phyloP scores from a whole-genome alignment of 92 coral and sea anemone genomes.

The Epizoanthus illoricatus region DNA sequence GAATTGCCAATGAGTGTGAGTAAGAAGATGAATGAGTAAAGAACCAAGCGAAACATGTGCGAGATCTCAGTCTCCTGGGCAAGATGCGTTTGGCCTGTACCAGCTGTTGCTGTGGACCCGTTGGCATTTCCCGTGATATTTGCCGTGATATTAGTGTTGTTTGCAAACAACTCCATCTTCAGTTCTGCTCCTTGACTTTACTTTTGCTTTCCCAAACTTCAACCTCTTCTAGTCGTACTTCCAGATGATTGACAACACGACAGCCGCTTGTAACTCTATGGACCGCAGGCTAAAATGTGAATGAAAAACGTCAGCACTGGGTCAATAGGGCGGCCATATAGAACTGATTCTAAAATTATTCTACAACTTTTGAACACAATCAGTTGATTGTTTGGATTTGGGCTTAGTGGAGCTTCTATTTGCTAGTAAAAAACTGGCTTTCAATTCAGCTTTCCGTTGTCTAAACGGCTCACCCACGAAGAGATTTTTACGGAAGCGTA shows the following conservation, averaged over 20 bases:
- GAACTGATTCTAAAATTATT: background rate
- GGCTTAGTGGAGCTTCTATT: background rate
- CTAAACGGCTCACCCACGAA: background rate
- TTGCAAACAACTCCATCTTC: conserved; percentile 12
- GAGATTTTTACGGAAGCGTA: background rate
- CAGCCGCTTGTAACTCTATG: background rate
- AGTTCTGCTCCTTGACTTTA: background rate
- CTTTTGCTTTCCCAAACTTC: background rate
- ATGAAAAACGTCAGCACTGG: conserved; percentile 10
- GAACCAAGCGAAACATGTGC: conserved; percentile 26
- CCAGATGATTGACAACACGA: conserved; percentile 1
- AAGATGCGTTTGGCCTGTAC: background rate
- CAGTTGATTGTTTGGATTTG: background rate
- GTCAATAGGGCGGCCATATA: conserved; percentile 16
- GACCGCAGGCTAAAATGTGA: background rate
- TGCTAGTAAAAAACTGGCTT: background rate
- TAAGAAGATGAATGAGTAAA: conserved; percentile 21
- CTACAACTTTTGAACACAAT: background rate
- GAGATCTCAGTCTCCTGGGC: conserved; percentile 28
- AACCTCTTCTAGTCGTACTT: background rate
- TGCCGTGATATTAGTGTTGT: conserved; percentile 5
- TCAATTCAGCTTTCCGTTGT: background rate
- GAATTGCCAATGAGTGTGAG: conserved; percentile 36
- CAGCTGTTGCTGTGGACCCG: background rate
- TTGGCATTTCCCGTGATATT: conserved; percentile 4